phyloP scores from a whole-genome alignment of 2,113 vertebrate genomes.

The Telmatochromis sp. region DNA sequence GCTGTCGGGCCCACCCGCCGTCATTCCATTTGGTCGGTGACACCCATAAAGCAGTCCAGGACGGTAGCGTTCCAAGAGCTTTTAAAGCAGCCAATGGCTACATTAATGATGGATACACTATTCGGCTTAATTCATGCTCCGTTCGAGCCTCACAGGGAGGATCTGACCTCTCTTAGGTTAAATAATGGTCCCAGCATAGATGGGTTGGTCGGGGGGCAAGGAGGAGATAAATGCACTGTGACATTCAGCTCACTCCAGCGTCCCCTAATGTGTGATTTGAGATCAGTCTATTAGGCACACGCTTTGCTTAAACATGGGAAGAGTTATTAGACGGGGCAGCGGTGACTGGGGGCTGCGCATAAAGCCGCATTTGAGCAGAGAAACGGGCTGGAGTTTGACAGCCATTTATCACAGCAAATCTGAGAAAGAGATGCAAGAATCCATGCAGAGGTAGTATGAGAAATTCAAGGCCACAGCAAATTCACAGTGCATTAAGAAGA shows the following conservation, averaged over 20 bases:
- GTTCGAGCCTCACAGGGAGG: slow-evolving; percentile 40
- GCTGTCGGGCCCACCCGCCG: background rate
- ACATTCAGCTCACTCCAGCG: slow-evolving; percentile 55
- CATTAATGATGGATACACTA: slow-evolving; percentile 45
- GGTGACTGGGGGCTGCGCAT: slow-evolving; percentile 26
- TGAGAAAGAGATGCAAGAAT: background rate
- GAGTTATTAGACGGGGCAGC: slow-evolving; percentile 62
- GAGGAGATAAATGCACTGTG: slow-evolving; percentile 63
- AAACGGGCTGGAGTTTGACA: background rate
- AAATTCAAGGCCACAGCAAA: background rate
- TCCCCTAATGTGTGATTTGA: slow-evolving; percentile 62
- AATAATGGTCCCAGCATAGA: slow-evolving; percentile 55
- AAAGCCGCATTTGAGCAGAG: slow-evolving; percentile 23
- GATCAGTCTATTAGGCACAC: slow-evolving; percentile 57
- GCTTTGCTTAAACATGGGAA: slow-evolving; percentile 61
- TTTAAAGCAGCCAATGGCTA: slow-evolving; percentile 36
- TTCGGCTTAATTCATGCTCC: slow-evolving; percentile 52
- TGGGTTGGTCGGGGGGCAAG: slow-evolving; percentile 37
- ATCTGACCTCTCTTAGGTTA: slow-evolving; percentile 67
- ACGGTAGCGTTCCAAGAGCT: slow-evolving; percentile 5
- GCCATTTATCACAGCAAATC: slow-evolving; percentile 39
- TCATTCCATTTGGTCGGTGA: slow-evolving; percentile 40
- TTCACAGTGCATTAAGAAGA: background rate
- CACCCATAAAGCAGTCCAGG: slow-evolving; percentile 36
- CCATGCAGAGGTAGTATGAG: background rate